These are phyloP conservation scores for Taxidea taxus DNA, from an alignment of 2,113 vertebrate genomes.

Conservation along the genomic window DNA sequence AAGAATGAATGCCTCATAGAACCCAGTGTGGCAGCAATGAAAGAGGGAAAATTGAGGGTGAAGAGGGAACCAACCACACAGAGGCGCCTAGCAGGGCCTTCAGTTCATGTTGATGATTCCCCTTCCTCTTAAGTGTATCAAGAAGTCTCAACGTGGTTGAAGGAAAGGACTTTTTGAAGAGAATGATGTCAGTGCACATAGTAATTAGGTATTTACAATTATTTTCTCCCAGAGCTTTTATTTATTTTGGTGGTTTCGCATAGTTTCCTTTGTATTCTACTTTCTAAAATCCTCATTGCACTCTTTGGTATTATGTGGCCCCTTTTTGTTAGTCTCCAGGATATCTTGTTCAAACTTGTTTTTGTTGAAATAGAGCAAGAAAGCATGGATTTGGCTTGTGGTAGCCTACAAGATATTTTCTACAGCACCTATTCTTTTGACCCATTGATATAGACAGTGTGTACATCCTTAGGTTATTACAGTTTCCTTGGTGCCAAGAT, in stretches of 20 bases:
- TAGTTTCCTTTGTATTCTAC: not conserved
- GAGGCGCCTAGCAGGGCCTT: not conserved
- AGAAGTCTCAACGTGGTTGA: not conserved
- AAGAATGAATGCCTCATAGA: not conserved
- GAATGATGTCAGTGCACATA: not conserved
- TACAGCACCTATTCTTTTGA: not conserved
- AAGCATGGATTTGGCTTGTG: not conserved
- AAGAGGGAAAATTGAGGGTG: not conserved
- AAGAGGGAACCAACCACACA: not conserved
- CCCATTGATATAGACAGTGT: not conserved
- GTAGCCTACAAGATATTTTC: not conserved
- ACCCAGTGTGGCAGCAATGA: not conserved
- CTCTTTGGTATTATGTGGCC: not conserved
- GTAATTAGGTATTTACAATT: not conserved
- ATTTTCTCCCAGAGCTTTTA: not conserved
- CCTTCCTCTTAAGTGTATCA: not conserved
- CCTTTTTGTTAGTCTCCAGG: not conserved
- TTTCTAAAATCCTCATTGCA: not conserved
- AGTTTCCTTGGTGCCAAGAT: not conserved
- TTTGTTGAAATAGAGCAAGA: not conserved
- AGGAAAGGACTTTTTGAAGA: not conserved
- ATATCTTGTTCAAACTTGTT: not conserved
- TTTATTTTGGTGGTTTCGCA: not conserved
- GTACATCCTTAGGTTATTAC: not conserved
- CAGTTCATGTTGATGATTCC: not conserved